Evolutionary conservation across 2,888 invertebrate species (phyloP), one percentile per base, ranked within the genome.

Genomic region (Noctuana brunneofusca): DNA sequence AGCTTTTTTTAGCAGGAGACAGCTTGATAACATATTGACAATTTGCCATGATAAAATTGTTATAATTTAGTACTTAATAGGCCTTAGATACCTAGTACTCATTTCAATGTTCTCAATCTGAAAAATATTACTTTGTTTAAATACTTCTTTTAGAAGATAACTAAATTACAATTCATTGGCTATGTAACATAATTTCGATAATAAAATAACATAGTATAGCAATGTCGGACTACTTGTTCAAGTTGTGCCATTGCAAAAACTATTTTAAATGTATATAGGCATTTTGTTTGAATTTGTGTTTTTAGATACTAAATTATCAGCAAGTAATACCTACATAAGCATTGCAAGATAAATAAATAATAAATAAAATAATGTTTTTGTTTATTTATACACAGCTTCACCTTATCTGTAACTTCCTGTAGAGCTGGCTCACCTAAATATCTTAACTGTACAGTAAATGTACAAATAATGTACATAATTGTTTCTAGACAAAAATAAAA

Each of bases 271-370:
- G 80, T 85, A 82, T 78, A 82, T 84, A 81, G 2, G 74, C 72
- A 72, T 76, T 50, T 68, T 76, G 73, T 76, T 73, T 75, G 83
- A 84, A 83, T 84, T 88, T 84, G 83, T 84, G 66, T 79, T 81
- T 48, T 77, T 78, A 55, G 54, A 55, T 78, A 72, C 73, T 71
- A 83, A 83, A 82, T 83, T 87, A 79, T 83, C 81, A 80, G 76
- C 83, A 79, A 80, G 77, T 81, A 77, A 75, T 74, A 48, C 12
- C 35, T 11, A 77, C 84, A 86, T 38, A 38, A 38, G 38, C 87
- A 89, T 87, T 84, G 81, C 85, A 79, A 84, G 73, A 83, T 78
- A 76, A 85, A 83, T 84, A 80, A 86, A 84, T 81, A 81, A 87
- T 84, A 80, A 77, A 83, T 83, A 76, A 76, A 76, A 72, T 74